A percentile compares a stretch with the other conserved stretches of the same genome.
These are phyloP conservation scores for Drosophila robusta DNA, from an alignment of 2,888 invertebrate genomes.

Conservation along the genomic window DNA sequence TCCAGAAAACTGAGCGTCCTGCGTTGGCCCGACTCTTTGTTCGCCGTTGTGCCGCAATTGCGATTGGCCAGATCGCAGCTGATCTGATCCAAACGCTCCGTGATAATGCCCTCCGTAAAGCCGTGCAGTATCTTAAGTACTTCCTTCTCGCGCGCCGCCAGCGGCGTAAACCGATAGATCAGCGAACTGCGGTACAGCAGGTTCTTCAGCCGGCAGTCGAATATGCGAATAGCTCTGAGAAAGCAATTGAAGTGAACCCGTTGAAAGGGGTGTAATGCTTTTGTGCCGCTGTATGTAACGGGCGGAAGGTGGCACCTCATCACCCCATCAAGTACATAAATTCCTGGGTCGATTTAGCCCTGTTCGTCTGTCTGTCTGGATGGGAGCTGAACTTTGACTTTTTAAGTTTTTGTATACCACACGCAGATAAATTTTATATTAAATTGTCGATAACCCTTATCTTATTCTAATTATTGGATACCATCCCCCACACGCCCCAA, in stretches of 20 bases:
- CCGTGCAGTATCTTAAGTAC: slow-evolving; percentile 49
- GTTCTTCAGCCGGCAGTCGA: slow-evolving; percentile 50
- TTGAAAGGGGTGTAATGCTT: too few relatives aligned
- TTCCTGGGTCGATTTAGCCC: too few relatives aligned
- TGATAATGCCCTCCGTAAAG: slow-evolving; percentile 62
- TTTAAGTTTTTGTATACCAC: too few relatives aligned
- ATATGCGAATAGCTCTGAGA: slow-evolving; percentile 49
- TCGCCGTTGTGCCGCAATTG: slow-evolving; percentile 16
- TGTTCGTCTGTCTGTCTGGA: too few relatives aligned
- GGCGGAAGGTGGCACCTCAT: too few relatives aligned
- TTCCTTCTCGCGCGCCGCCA: slow-evolving; percentile 45
- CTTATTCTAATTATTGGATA: too few relatives aligned
- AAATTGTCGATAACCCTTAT: too few relatives aligned
- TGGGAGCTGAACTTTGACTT: too few relatives aligned
- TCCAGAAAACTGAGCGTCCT: slow-evolving; percentile 43
- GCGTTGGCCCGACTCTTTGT: slow-evolving; percentile 18
- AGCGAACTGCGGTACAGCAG: slow-evolving; percentile 49
- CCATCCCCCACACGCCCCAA: too few relatives aligned
- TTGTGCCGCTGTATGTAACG: too few relatives aligned
- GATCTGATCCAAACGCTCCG: slow-evolving; percentile 42
- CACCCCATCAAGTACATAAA: too few relatives aligned
- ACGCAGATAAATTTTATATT: too few relatives aligned
- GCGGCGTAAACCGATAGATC: slow-evolving; percentile 37
- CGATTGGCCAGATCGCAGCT: slow-evolving; percentile 37
- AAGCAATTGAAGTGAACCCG: not conserved